Percentiles rank a stretch among this genome's conserved stretches.
These are phyloP conservation scores for Drosophila conformis DNA, from an alignment of 2,888 invertebrate genomes.

Conservation along the genomic window DNA sequence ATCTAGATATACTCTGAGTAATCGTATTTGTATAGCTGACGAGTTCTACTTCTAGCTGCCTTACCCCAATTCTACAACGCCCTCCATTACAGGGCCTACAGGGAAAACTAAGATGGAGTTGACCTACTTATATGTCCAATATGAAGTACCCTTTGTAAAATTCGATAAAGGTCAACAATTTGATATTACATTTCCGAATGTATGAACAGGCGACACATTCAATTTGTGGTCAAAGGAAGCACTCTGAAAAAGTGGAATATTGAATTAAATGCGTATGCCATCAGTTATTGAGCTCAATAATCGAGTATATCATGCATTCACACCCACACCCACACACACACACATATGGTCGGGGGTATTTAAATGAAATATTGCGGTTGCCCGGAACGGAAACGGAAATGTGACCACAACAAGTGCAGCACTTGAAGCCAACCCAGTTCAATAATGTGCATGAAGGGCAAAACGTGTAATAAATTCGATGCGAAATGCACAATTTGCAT, in stretches of 20 bases:
- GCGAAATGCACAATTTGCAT: slow-evolving; percentile 47
- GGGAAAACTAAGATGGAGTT: background rate
- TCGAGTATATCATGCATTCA: slow-evolving; percentile 28
- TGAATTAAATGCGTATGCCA: slow-evolving; percentile 68
- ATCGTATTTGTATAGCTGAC: background rate
- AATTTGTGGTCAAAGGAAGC: slow-evolving; percentile 47
- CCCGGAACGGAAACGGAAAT: slow-evolving; percentile 67
- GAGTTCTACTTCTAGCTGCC: background rate
- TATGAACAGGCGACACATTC: slow-evolving; percentile 34
- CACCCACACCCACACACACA: background rate
- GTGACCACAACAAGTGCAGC: slow-evolving; percentile 47
- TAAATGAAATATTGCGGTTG: slow-evolving; percentile 42
- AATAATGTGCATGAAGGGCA: slow-evolving; percentile 14
- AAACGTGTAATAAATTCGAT: slow-evolving; percentile 31
- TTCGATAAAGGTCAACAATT: slow-evolving; percentile 3
- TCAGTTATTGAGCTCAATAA: slow-evolving; percentile 44
- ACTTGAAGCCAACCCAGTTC: slow-evolving; percentile 37
- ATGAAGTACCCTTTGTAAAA: slow-evolving; percentile 48
- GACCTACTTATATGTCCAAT: slow-evolving; percentile 8
- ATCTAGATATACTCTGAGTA: background rate
- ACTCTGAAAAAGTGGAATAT: slow-evolving; percentile 38
- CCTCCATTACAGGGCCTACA: background rate
- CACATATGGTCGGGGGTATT: slow-evolving; percentile 21
- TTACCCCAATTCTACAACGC: background rate
- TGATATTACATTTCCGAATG: slow-evolving; percentile 7